phyloP scores from a whole-genome alignment of 2,113 vertebrate species.

The Grantiella picta region DNA sequence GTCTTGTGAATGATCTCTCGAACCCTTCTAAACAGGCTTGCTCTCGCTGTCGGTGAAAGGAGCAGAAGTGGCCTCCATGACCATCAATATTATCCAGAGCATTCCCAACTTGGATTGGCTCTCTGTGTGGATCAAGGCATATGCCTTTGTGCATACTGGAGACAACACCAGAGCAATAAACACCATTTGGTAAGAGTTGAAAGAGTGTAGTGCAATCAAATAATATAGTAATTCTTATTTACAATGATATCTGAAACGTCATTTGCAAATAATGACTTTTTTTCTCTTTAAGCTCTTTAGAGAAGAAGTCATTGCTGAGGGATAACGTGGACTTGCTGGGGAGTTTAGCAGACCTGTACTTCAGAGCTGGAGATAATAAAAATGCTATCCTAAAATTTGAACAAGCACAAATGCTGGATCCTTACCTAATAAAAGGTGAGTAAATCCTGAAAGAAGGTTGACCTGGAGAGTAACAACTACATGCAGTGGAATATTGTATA shows the following conservation, averaged over 20 bases:
- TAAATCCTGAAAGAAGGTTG: not conserved
- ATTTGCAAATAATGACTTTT: not conserved
- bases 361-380: constrained; percentile 95
- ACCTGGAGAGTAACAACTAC: not conserved
- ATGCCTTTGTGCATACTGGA: constrained; percentile 93
- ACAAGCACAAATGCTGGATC: constrained; percentile 97
- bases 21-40: constrained; percentile 76
- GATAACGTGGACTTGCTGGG: constrained; percentile 96
- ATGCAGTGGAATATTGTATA: not conserved
- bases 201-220: not conserved
- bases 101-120: constrained; percentile 97
- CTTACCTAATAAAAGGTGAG: constrained; percentile 94
- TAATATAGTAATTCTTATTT: not conserved
- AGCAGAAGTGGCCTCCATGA: constrained; percentile 97
- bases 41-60: constrained; percentile 97
- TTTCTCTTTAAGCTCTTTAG: constrained; percentile 83
- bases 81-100: constrained; percentile 95
- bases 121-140: constrained; percentile 97
- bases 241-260: not conserved
- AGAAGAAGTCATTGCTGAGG: constrained; percentile 94
- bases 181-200: constrained; percentile 89
- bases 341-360: constrained; percentile 94
- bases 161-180: constrained; percentile 97
- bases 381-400: constrained; percentile 97
- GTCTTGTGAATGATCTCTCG: too few relatives aligned